A percentile compares a stretch with the other conserved stretches of the same genome.
phyloP scores from a whole-genome alignment of 2,888 invertebrate genomes.

The Stenoptilia bipunctidactyla region DNA sequence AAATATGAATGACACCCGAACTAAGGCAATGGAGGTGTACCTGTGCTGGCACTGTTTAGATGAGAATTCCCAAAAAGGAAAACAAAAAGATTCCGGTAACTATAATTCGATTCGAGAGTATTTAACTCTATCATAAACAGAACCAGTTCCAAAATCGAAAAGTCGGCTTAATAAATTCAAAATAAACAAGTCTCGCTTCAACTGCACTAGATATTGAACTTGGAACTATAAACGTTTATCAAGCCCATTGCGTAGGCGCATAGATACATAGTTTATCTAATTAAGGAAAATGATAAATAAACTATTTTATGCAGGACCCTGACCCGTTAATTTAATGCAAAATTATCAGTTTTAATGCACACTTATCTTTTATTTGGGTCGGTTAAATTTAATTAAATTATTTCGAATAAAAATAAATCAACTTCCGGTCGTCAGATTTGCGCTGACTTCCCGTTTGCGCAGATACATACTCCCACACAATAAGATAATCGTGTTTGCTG shows the following conservation, averaged over 20 bases:
- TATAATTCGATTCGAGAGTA: too few species aligned
- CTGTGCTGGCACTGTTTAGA: too few species aligned
- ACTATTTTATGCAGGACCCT: not conserved
- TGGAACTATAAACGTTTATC: not conserved
- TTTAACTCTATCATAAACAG: too few species aligned
- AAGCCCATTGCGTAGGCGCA: not conserved
- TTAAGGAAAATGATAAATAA: not conserved
- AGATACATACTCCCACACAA: slow-evolving; percentile 30
- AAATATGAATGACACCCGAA: too few species aligned
- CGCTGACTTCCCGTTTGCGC: slow-evolving; percentile 21
- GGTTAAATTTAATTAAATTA: not conserved
- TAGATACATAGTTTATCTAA: not conserved
- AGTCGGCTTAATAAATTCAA: too few species aligned
- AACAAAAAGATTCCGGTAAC: too few species aligned
- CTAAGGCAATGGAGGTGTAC: too few species aligned
- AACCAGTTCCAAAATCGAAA: too few species aligned
- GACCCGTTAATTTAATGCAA: not conserved
- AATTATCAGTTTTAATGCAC: not conserved
- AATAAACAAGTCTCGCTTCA: too few species aligned
- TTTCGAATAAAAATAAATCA: not conserved
- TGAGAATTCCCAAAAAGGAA: too few species aligned
- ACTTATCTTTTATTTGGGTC: not conserved
- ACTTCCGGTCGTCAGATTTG: slow-evolving; percentile 20
- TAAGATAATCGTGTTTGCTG: slow-evolving; percentile 18
- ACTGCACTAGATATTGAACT: not conserved